Evolutionary conservation across 1,140 invertebrate genomes (phyloP).

Genomic region (Lasaia peninsularis): DNA sequence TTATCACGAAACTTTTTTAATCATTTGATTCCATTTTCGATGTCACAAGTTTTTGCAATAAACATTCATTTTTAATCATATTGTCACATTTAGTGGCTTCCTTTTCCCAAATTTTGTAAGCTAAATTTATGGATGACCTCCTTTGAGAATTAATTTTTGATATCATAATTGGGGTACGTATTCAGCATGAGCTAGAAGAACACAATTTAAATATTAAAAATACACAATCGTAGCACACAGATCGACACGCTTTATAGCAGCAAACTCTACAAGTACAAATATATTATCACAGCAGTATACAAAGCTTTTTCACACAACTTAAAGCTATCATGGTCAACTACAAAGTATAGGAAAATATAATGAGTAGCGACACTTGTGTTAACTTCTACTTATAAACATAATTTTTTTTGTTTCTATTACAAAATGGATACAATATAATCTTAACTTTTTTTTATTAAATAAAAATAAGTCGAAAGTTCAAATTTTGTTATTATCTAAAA

Average conservation of each 20-base stretch:
- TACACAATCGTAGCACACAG: background rate
- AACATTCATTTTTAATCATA: too few relatives aligned
- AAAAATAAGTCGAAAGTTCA: too few relatives aligned
- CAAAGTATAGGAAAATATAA: background rate
- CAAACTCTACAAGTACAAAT: background rate
- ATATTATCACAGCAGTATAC: background rate
- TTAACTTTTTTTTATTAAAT: too few relatives aligned
- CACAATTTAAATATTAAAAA: background rate
- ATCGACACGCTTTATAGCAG: slow-evolving; percentile 3
- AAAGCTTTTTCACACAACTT: background rate
- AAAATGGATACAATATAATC: too few relatives aligned
- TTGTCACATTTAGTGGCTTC: too few relatives aligned
- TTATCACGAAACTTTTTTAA: too few relatives aligned
- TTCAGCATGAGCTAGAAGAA: background rate
- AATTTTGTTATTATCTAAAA: too few relatives aligned
- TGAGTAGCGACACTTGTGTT: background rate
- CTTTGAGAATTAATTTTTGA: background rate
- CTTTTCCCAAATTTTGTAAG: too few relatives aligned
- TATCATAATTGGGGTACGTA: background rate
- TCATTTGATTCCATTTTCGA: too few relatives aligned
- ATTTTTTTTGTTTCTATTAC: too few relatives aligned
- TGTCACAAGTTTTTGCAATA: too few relatives aligned
- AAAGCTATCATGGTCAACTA: background rate
- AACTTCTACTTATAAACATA: background rate
- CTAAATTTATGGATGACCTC: too few relatives aligned